Evolutionary conservation across 2,888 invertebrate species (phyloP).

Genomic region (Leucophenga maculata): DNA sequence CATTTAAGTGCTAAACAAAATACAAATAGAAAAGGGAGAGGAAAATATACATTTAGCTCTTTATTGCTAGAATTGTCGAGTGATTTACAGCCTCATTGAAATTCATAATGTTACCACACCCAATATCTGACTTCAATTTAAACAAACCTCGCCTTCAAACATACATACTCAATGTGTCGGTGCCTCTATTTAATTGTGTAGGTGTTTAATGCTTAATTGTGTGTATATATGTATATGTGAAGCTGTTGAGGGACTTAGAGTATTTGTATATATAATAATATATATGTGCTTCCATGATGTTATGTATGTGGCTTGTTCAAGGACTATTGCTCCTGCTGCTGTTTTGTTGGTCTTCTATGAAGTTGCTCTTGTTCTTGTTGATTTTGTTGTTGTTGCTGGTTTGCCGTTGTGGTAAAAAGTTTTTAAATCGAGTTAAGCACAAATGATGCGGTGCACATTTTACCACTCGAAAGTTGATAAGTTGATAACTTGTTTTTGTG

Average conservation of each 20-base stretch:
- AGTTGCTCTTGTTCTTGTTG: slow-evolving; percentile 14
- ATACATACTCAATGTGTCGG: slow-evolving; percentile 16
- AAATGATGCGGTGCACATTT: slow-evolving; percentile 54
- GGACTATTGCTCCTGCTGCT: slow-evolving; percentile 20
- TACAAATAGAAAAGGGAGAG: no score
- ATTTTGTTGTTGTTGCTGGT: slow-evolving; percentile 8
- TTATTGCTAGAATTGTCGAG: no score
- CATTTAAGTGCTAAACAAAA: no score
- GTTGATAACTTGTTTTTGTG: slow-evolving; percentile 58
- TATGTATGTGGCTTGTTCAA: slow-evolving; percentile 40
- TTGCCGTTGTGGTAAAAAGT: slow-evolving; percentile 52
- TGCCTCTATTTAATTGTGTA: slow-evolving; percentile 31
- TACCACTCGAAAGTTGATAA: slow-evolving; percentile 50
- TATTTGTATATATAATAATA: slow-evolving; percentile 40
- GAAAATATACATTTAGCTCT: no score
- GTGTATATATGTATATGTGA: slow-evolving; percentile 50
- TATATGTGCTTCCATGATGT: slow-evolving; percentile 38
- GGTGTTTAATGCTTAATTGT: slow-evolving; percentile 49
- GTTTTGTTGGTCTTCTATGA: neutral
- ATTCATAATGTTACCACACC: no score
- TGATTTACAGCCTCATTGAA: no score
- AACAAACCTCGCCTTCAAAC: neutral
- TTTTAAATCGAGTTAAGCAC: slow-evolving; percentile 64
- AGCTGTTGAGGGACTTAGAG: slow-evolving; percentile 48
- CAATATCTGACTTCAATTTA: neutral